phyloP scores from a whole-genome alignment of 2,113 vertebrate species.

The Alligator mississippiensis region DNA sequence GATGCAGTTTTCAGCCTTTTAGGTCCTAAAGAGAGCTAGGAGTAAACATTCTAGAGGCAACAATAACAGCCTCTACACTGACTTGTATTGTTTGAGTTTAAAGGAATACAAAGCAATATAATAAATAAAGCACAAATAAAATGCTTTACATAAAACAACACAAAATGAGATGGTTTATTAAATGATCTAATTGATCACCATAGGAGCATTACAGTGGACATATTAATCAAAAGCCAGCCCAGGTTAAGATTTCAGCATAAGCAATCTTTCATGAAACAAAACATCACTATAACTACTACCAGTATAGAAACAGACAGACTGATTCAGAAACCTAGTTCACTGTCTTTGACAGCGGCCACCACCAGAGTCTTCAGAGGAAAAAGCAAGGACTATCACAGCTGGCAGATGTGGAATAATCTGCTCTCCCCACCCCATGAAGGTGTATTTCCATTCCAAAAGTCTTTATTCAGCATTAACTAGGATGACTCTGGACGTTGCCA shows the following conservation, averaged over 20 bases:
- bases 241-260: not conserved
- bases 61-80: slow-evolving; percentile 77
- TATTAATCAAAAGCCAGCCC: rapidly evolving
- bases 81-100: slow-evolving; percentile 71
- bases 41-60: slow-evolving; percentile 87
- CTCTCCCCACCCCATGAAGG: rapidly evolving
- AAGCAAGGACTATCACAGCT: not conserved
- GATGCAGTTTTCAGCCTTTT: slow-evolving; percentile 96
- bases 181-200: slow-evolving; percentile 54
- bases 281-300: not conserved
- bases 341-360: not conserved
- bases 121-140: slow-evolving; percentile 56
- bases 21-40: slow-evolving; percentile 89
- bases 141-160: slow-evolving; percentile 37
- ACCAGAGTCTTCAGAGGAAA: not conserved
- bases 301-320: not conserved
- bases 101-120: slow-evolving; percentile 71
- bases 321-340: not conserved
- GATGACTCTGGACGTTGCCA: not conserved
- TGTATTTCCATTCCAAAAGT: not conserved
- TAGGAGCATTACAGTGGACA: not conserved
- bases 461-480: rapidly evolving
- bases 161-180: slow-evolving; percentile 9
- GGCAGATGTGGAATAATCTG: rapidly evolving
- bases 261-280: rapidly evolving